Evolutionary conservation across 2,113 vertebrate species (phyloP), one percentile per base, ranked within the genome.

Genomic region (Paraplagusia blochii): DNA sequence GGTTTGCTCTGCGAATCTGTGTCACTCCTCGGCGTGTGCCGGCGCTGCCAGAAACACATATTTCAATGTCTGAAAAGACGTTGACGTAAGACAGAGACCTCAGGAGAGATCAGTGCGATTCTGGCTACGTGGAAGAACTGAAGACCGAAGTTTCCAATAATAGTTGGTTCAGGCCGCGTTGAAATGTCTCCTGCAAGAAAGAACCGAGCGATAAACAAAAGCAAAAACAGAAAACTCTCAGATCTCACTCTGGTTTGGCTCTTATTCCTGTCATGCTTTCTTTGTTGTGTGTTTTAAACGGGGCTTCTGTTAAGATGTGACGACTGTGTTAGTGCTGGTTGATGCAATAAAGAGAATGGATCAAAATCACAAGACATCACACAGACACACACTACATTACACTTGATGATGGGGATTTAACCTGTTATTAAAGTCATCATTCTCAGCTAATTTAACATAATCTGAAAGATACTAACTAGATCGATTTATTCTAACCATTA

Each of bases 131-230:
- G 74, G 76, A 80, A 74, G 50, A 63, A 64, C 54, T 72, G 55
- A n/a, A n/a, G n/a, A 72, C 36, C 71, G 63, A 36, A 53, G 63
- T 75, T 76, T 77, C 72, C 3, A 51, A 58, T 6, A 54, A 74
- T 69, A 80, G 69, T 35, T 63, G 22, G 22, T 49, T 53, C 13
- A 66, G 46, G 62, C 49, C 53, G 52, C 45, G 53, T 72, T 1
- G 58, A 68, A 66, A 29, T 5, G 22, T 52, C 64, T 51, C 57
- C 33, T 33, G 29, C 1, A 44, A 60, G 59, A 1, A 52, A 38
- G 59, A 43, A 29, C 63, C 50, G 22, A 46, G 62, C 54, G 59
- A 63, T 65, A 70, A 63, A 70, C 65, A 59, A 59, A 74, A 72
- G 55, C 22, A 19, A 65, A 58, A 72, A 72, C 58, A 62, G 51